Evolutionary conservation across 2,113 vertebrate genomes (phyloP), one percentile per base, ranked within the genome.

Genomic region (Protomyctophum bolini): DNA sequence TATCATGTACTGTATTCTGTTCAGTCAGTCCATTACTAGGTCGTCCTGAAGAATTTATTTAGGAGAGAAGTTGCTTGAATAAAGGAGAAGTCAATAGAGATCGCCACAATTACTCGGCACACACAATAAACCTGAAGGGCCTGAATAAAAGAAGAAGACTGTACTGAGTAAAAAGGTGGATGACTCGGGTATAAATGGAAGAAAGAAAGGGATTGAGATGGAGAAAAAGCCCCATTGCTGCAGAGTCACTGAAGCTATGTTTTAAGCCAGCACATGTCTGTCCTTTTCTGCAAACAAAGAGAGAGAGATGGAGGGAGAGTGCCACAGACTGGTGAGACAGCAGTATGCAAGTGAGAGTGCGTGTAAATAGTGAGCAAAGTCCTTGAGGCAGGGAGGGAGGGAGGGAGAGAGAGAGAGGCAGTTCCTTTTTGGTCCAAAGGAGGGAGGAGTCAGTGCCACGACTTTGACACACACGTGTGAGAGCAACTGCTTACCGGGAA

Each of bases 381-480:
- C 21, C 21, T 21, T 21, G 15, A 51, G 62, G 28, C 46, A 28
- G 47, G 7, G 47, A 33, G 21, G 11, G 48, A 29, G 46, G 6
- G 70, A 50, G 70, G 48, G 51, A 58, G 59, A 41, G 60, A 59
- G 63, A 33, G 75, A 58, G 61, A 59, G 71, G 58, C 65, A 2
- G 76, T 72, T 75, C 72, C 33, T 70, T 70, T 81, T 69, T 70
- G 21, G 69, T 6, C 29, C 1, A 33, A 2, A 72, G 55, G 71
- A 41, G 5, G 81, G 89, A 81, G 89, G 87, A 89, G 83, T 88
- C 41, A n/a, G 8, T 41, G 54, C 62, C 14, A 33, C 63, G 79
- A 72, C 82, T 88, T 76, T 91, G 86, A 89, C 86, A 89, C 79
- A 86, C 91, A 86, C 89, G 89, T 87, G 90, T 82, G 82, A 79